A percentile compares a stretch with the other conserved stretches of the same genome.
Evolutionary conservation across 2,888 invertebrate genomes (phyloP).

Genomic region (Latrodectus elegans): DNA sequence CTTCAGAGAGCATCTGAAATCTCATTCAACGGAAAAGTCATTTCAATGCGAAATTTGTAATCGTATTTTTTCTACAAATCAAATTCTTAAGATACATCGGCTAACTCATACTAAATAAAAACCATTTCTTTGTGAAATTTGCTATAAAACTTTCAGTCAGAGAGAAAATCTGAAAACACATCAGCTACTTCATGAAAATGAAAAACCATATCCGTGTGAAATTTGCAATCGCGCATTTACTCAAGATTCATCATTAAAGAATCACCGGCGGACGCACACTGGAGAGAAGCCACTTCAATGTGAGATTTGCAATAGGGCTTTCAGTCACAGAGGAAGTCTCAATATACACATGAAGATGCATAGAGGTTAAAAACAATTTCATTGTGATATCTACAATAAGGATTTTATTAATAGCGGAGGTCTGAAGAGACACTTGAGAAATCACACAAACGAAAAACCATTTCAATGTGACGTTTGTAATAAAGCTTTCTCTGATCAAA

Average conservation of each 20-base stretch:
- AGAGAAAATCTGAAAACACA: slow-evolving; percentile 15
- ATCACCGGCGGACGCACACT: background rate
- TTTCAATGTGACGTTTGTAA: slow-evolving; percentile 34
- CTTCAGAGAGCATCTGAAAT: no score
- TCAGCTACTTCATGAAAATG: background rate
- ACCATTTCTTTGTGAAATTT: background rate
- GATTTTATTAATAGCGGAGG: slow-evolving; percentile 7
- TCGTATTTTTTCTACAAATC: no score
- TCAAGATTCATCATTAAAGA: background rate
- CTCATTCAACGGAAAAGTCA: no score
- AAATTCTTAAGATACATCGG: no score
- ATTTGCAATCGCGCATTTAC: slow-evolving; percentile 11
- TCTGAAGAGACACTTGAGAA: slow-evolving; percentile 22
- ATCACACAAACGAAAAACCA: slow-evolving; percentile 18
- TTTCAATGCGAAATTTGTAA: no score
- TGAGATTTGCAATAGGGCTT: slow-evolving; percentile 32
- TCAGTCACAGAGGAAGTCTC: slow-evolving; percentile 15
- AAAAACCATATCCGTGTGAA: slow-evolving; percentile 13
- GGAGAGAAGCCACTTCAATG: slow-evolving; percentile 20
- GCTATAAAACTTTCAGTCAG: slow-evolving; percentile 1
- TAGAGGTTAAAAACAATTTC: slow-evolving; percentile 9
- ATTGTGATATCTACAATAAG: slow-evolving; percentile 35
- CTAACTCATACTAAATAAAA: no score
- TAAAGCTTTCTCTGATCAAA: slow-evolving; percentile 29
- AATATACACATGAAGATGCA: slow-evolving; percentile 18